Evolutionary conservation across 2,888 invertebrate genomes (phyloP).

Genomic region (Morpho deidamia): DNA sequence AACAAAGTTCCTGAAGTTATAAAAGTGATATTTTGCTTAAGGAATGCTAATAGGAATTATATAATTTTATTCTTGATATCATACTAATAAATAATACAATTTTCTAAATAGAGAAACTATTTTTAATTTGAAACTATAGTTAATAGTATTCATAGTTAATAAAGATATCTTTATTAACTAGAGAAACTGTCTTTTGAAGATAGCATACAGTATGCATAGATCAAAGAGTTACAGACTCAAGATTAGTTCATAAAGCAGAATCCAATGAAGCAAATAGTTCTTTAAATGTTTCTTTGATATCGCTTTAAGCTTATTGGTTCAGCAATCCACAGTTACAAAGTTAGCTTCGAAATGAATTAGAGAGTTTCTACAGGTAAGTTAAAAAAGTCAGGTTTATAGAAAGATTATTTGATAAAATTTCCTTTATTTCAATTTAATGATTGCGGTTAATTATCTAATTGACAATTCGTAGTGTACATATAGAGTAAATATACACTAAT

Average conservation of each 20-base stretch:
- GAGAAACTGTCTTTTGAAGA: not conserved
- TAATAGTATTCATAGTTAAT: no score
- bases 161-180: no score
- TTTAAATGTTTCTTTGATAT: constrained; percentile 9
- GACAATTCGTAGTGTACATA: no score
- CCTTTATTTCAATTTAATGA: constrained; percentile 2
- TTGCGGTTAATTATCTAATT: not conserved
- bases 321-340: constrained; percentile 4
- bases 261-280: constrained; percentile 5
- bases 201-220: not conserved
- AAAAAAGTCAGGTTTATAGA: not conserved
- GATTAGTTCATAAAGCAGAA: constrained; percentile 1
- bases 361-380: not conserved
- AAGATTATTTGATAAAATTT: constrained; percentile 7
- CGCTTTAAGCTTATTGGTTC: constrained; percentile 10
- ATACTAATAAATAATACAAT: no score
- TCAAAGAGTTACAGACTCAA: not conserved
- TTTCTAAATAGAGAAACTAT: no score
- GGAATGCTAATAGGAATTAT: no score
- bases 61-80: no score
- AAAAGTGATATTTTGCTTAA: no score
- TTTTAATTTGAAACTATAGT: no score
- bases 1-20: no score
- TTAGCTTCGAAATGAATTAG: constrained; percentile 8
- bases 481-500: no score